These are phyloP conservation scores for Schizopygopsis malacanthus DNA, from an alignment of 2,797 vertebrate genomes.

Conservation along the genomic window DNA sequence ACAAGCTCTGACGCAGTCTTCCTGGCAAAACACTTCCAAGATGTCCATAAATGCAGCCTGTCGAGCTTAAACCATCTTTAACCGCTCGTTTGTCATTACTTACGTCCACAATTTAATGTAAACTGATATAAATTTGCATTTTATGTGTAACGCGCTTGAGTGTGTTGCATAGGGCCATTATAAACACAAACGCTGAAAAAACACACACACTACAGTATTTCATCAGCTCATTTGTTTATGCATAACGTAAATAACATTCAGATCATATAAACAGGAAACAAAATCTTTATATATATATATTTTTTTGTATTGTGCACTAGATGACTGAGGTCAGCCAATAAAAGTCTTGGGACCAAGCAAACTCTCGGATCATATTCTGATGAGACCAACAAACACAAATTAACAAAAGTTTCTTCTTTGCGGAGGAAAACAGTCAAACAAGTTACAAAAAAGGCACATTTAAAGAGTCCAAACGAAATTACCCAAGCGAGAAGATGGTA, in stretches of 20 bases:
- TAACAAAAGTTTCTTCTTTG: neutral
- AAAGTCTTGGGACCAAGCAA: neutral
- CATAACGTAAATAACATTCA: neutral
- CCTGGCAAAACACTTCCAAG: slow-evolving; percentile 20
- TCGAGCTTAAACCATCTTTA: neutral
- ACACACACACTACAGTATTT: neutral
- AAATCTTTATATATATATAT: neutral
- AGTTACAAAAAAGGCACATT: neutral
- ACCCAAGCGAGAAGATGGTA: neutral
- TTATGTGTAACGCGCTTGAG: neutral
- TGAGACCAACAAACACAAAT: neutral
- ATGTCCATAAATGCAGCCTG: slow-evolving; percentile 4
- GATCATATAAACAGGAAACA: slow-evolving; percentile 17
- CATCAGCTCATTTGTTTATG: slow-evolving; percentile 37
- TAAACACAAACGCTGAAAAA: neutral
- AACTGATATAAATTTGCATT: slow-evolving; percentile 4
- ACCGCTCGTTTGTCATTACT: neutral
- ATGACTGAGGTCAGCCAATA: neutral
- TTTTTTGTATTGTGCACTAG: neutral
- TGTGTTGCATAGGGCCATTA: neutral
- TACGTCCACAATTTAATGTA: neutral
- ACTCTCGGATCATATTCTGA: neutral
- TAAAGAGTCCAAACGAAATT: neutral
- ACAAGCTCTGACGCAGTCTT: slow-evolving; percentile 26
- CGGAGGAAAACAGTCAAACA: neutral